A percentile compares a stretch with the other conserved stretches of the same genome.
phyloP scores from a whole-genome alignment of 2,888 invertebrate species.

The Aplocera efformata region DNA sequence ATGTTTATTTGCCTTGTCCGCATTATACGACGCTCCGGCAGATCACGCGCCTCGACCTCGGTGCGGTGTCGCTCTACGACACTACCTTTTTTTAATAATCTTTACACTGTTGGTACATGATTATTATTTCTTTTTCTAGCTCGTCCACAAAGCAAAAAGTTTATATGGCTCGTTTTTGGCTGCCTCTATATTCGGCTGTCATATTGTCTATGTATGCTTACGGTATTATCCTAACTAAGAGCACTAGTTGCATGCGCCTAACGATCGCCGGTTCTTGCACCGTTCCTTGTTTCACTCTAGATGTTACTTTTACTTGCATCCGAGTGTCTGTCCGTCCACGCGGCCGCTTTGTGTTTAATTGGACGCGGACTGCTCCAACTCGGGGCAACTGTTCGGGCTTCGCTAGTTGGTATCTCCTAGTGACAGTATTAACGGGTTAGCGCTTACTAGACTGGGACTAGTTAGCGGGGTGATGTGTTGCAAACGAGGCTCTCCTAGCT shows the following conservation, averaged over 20 bases:
- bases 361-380: constrained; percentile 16
- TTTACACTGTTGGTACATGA: constrained; percentile 58
- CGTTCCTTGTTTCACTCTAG: constrained; percentile 38
- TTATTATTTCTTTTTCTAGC: constrained; percentile 75
- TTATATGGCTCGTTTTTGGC: constrained; percentile 79
- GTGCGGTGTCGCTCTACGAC: constrained; percentile 25
- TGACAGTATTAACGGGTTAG: constrained; percentile 25
- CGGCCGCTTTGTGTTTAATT: constrained; percentile 39
- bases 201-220: constrained; percentile 79
- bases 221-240: constrained; percentile 60
- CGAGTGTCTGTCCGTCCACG: constrained; percentile 62
- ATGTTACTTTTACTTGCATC: constrained; percentile 38
- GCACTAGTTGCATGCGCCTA: constrained; percentile 67
- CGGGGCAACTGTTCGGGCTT: constrained; percentile 25
- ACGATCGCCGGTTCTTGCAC: constrained; percentile 36
- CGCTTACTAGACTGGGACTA: constrained; percentile 21
- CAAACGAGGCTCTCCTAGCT: constrained; percentile 28
- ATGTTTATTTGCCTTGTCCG: constrained; percentile 57
- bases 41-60: constrained; percentile 12
- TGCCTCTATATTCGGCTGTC: constrained; percentile 78
- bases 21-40: constrained; percentile 26
- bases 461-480: constrained; percentile 27
- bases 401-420: constrained; percentile 24
- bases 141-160: constrained; percentile 76
- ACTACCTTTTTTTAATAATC: constrained; percentile 35